A percentile compares a stretch with the other conserved stretches of the same genome.
phyloP scores from a whole-genome alignment of 2,888 invertebrate species.

The Furcula furcula region DNA sequence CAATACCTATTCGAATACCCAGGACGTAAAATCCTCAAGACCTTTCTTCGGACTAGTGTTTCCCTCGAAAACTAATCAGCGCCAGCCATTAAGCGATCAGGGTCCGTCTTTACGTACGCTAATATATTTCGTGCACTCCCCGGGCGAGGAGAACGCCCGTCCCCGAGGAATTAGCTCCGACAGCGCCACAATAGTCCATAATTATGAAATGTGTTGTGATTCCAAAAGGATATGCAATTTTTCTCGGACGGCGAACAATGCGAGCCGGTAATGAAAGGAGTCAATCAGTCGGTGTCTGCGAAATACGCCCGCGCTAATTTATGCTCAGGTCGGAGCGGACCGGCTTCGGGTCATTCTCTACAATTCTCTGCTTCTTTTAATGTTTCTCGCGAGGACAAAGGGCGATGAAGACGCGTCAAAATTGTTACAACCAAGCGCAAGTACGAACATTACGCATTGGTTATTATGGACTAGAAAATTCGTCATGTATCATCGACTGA shows the following conservation, averaged over 20 bases:
- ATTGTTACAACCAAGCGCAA: slow-evolving; percentile 7
- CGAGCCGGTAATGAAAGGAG: slow-evolving; percentile 77
- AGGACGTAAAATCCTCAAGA: slow-evolving; percentile 48
- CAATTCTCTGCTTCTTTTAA: slow-evolving; percentile 40
- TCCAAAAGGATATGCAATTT: slow-evolving; percentile 70
- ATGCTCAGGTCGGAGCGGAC: slow-evolving; percentile 50
- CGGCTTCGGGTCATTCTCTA: slow-evolving; percentile 28
- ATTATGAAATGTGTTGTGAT: slow-evolving; percentile 81
- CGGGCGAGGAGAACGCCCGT: slow-evolving; percentile 58
- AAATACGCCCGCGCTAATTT: slow-evolving; percentile 70
- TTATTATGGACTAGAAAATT: slow-evolving; percentile 9
- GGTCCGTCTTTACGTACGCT: slow-evolving; percentile 52
- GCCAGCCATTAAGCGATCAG: slow-evolving; percentile 60
- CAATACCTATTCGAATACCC: slow-evolving; percentile 34
- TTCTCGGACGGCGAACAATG: slow-evolving; percentile 75
- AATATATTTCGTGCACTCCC: slow-evolving; percentile 58
- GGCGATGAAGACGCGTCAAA: slow-evolving; percentile 42
- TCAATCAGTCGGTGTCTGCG: slow-evolving; percentile 76
- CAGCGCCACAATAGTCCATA: slow-evolving; percentile 80
- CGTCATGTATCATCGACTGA: slow-evolving; percentile 14
- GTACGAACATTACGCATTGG: neutral
- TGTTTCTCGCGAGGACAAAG: slow-evolving; percentile 55
- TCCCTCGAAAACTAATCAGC: slow-evolving; percentile 73
- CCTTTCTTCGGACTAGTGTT: slow-evolving; percentile 71
- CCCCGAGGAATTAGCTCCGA: slow-evolving; percentile 66